phyloP scores from a whole-genome alignment of 2,888 invertebrate genomes.

The Ichneumoninae sp. region DNA sequence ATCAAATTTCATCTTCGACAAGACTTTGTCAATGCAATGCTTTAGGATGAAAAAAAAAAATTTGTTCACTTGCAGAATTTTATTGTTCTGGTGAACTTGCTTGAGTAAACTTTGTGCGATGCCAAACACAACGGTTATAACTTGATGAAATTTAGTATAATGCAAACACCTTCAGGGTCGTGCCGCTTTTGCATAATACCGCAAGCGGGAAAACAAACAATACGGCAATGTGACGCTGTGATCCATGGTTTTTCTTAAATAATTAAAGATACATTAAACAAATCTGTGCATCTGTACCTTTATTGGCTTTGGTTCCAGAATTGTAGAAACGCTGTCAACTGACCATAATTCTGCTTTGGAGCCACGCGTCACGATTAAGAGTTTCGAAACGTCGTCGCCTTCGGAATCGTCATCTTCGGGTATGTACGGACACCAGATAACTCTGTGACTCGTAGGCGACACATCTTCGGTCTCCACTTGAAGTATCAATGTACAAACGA shows the following conservation, averaged over 20 bases:
- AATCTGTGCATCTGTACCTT: constrained; percentile 63
- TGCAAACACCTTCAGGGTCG: too few species aligned
- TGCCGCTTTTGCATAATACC: too few species aligned
- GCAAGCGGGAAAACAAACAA: neutral
- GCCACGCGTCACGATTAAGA: constrained; percentile 93
- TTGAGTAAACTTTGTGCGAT: too few species aligned
- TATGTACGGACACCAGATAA: constrained; percentile 98
- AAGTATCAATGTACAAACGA: constrained; percentile 87
- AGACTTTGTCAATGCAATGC: too few species aligned
- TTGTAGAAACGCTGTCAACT: constrained; percentile 77
- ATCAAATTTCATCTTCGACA: too few species aligned
- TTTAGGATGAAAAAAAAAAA: too few species aligned
- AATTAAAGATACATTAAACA: neutral
- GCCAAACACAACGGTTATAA: too few species aligned
- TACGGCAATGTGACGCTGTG: neutral
- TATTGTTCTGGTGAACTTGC: too few species aligned
- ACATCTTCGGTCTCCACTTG: constrained; percentile 86
- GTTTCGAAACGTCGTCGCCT: constrained; percentile 89
- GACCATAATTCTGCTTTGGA: constrained; percentile 86
- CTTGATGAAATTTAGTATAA: too few species aligned
- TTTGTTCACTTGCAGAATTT: too few species aligned
- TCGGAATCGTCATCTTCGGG: constrained; percentile 87
- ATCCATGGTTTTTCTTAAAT: neutral
- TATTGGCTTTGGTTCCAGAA: constrained; percentile 74
- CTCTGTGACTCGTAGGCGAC: constrained; percentile 87